phyloP scores from a whole-genome alignment of 2,797 vertebrate genomes.

The Echiichthys vipera region DNA sequence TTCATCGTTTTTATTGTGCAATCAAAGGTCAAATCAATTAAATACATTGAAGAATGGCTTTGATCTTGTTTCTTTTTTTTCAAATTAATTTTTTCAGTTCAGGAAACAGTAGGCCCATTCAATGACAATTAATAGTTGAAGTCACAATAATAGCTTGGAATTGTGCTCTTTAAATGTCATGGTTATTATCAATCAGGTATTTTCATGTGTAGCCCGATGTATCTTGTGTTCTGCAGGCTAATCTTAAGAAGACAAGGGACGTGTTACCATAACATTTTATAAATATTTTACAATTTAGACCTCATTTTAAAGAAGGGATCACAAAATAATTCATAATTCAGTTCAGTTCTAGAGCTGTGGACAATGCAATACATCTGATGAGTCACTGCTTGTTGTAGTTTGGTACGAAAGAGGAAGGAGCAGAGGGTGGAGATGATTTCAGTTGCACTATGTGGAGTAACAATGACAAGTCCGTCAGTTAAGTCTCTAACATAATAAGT shows the following conservation, averaged over 20 bases:
- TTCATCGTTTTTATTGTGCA: too few relatives aligned
- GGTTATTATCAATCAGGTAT: not conserved
- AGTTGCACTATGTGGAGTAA: not conserved
- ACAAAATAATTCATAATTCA: not conserved
- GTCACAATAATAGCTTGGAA: too few relatives aligned
- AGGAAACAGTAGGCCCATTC: not conserved
- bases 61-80: too few relatives aligned
- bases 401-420: constrained; percentile 40
- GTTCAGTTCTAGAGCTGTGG: not conserved
- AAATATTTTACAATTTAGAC: not conserved
- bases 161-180: too few relatives aligned
- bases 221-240: not conserved
- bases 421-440: constrained; percentile 1
- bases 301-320: not conserved
- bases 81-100: not conserved
- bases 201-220: not conserved
- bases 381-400: not conserved
- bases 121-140: not conserved
- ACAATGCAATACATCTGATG: not conserved
- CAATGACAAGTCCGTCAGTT: not conserved
- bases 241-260: not conserved
- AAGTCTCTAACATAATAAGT: not conserved
- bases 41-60: too few relatives aligned
- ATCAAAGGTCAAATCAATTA: too few relatives aligned
- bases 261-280: not conserved